Evolutionary conservation across 2,113 vertebrate species (phyloP), one percentile per base, ranked within the genome.

Genomic region (Labeo rohita): DNA sequence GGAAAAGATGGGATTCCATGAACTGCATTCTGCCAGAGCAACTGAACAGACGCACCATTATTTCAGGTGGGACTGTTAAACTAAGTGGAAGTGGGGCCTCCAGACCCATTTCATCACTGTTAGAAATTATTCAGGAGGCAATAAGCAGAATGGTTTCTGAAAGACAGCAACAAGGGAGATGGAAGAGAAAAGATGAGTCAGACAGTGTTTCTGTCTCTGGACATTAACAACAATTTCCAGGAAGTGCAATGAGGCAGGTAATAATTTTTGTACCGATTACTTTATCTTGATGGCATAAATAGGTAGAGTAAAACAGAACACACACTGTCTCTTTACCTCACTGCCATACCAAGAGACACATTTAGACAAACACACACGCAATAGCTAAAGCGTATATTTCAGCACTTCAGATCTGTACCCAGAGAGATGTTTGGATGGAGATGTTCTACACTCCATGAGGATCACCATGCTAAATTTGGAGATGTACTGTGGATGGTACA

Each of bases 61-160:
- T 49, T 50, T 36, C 80, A 79, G 86, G 56, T 84, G 68, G 36
- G 5, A 21, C 21, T 45, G 45, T 80, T 86, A 80, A 63, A 23
- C 76, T 84, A 77, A 87, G 23, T 78, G 59, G 47, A 50, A 49
- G 21, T 12, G 28, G 80, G 28, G 23, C 63, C 83, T 39, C 34
- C 43, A 74, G 39, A 43, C 13, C 65, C 79, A 50, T 50, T 21
- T 61, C 34, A 15, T 39, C 80, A 83, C 34, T 52, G 21, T 47
- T 45, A 80, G 80, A 52, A 70, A 87, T 80, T 50, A 84, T 87
- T 87, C 66, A 84, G 74, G 23, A 84, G 36, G 7, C 52, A 52
- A 61, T 50, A 78, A 70, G 13, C 34, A 76, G 16, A 16, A 68
- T 47, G 50, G 36, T 59, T 83, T 83, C 28, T 56, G 28, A 61